Conservation (phyloP, 2,888 invertebrate genomes). For the Drosophila emarginata region DNA sequence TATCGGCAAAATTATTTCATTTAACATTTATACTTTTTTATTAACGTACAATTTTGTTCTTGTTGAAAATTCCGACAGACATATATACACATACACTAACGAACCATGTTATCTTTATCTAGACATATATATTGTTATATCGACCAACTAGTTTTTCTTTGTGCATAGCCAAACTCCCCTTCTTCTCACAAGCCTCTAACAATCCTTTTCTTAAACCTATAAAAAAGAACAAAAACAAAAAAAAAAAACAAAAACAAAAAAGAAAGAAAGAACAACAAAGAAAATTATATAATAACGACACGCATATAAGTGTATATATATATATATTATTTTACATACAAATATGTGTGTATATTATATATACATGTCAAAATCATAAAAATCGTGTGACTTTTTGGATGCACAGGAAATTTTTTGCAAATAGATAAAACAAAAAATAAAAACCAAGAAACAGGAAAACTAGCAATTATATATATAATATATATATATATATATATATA, state of each 20-base stretch:
- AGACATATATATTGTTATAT: conserved; percentile 68
- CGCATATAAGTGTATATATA: conserved; percentile 12
- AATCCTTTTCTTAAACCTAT: not conserved
- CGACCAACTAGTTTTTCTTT: conserved; percentile 65
- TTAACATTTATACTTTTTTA: not conserved
- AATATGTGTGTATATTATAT: not conserved
- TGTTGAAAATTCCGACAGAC: conserved; percentile 1
- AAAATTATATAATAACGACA: not conserved
- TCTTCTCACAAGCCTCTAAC: conserved; percentile 1
- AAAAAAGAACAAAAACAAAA: conserved; percentile 44
- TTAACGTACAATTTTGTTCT: not conserved
- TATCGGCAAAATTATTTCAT: not conserved
- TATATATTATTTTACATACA: conserved; percentile 8
- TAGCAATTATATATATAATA: conserved; percentile 21
- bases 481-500: conserved; percentile 6
- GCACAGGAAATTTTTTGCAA: conserved; percentile 6
- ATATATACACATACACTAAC: conserved; percentile 24
- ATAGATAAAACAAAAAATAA: conserved; percentile 19
- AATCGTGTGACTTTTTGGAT: conserved; percentile 7
- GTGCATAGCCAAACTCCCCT: conserved; percentile 57
- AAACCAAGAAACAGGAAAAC: conserved; percentile 31
- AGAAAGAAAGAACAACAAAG: not conserved
- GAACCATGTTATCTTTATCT: conserved; percentile 71
- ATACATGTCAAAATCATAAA: conserved; percentile 3
- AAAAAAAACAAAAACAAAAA: too few relatives aligned